phyloP scores from a whole-genome alignment of 2,113 vertebrate species.

The Ceyx melanurus region DNA sequence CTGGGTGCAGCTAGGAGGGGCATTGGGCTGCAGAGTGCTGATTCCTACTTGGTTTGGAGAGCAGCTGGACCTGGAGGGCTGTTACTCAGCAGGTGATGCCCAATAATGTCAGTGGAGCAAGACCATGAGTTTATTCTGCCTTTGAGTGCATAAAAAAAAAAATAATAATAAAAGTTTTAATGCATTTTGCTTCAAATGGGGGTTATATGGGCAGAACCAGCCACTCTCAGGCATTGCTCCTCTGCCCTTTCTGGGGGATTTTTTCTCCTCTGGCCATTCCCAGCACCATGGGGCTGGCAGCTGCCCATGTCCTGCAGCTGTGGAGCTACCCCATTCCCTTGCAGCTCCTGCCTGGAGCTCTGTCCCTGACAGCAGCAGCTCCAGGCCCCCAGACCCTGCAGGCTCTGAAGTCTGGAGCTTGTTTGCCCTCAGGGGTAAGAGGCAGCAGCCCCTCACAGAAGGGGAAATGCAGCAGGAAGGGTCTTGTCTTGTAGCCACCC shows the following conservation, averaged over 20 bases:
- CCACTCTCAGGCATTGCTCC: neutral
- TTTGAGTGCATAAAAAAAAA: neutral
- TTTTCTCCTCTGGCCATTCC: neutral
- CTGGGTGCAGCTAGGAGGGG: neutral
- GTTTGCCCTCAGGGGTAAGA: neutral
- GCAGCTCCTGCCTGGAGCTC: neutral
- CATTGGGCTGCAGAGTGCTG: neutral
- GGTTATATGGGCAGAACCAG: neutral
- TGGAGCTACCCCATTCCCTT: neutral
- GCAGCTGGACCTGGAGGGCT: neutral
- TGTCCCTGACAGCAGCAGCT: neutral
- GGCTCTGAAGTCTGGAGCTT: neutral
- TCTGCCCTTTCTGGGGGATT: neutral
- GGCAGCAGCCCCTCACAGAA: neutral
- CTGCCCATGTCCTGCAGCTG: accelerated
- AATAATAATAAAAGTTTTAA: neutral
- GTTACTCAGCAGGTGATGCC: neutral
- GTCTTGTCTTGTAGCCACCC: neutral
- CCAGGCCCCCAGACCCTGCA: neutral
- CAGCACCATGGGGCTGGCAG: neutral
- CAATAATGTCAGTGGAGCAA: accelerated
- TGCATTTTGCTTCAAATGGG: neutral
- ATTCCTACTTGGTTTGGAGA: neutral
- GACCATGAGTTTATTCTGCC: neutral
- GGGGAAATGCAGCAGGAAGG: accelerated